A percentile compares a stretch with the other conserved stretches of the same genome.
Conservation (phyloP, 2,113 vertebrate species). For the Notothenia coriiceps region DNA sequence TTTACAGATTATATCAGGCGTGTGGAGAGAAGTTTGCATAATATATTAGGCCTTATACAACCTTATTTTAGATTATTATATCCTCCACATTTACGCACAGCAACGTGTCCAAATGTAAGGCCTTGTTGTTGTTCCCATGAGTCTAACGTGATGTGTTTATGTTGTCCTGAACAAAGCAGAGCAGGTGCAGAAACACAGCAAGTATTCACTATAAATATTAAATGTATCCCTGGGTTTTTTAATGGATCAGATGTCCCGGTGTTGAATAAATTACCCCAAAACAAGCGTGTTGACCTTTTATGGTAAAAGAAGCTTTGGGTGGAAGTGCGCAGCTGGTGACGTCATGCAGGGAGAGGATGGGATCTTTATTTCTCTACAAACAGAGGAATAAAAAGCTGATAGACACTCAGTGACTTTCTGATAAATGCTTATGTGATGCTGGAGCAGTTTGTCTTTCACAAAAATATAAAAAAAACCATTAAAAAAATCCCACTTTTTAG, state of each 20-base stretch:
- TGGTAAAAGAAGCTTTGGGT: conserved; percentile 18
- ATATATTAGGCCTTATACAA: background rate
- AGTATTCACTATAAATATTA: conserved; percentile 45
- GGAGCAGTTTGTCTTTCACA: background rate
- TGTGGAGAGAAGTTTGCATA: background rate
- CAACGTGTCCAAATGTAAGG: background rate
- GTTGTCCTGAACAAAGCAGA: conserved; percentile 1
- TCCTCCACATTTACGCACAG: background rate
- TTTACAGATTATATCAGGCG: background rate
- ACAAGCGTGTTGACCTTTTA: conserved; percentile 43
- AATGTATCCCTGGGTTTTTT: conserved; percentile 12
- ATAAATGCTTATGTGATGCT: background rate
- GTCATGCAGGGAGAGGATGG: conserved; percentile 39
- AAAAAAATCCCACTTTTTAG: background rate
- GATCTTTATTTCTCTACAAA: conserved; percentile 33
- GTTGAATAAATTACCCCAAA: conserved; percentile 10
- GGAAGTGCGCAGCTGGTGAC: conserved; percentile 55
- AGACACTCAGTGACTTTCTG: background rate
- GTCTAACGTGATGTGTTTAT: conserved; percentile 2
- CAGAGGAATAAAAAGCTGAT: conserved; percentile 23
- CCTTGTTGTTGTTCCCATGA: background rate
- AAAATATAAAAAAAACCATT: background rate
- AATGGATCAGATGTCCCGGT: conserved; percentile 2
- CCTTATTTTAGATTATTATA: background rate
- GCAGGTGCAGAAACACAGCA: conserved; percentile 40